Base-by-base conservation (phyloP, 2,797 vertebrate species). In the Oryzias dopingdopingensis region DNA sequence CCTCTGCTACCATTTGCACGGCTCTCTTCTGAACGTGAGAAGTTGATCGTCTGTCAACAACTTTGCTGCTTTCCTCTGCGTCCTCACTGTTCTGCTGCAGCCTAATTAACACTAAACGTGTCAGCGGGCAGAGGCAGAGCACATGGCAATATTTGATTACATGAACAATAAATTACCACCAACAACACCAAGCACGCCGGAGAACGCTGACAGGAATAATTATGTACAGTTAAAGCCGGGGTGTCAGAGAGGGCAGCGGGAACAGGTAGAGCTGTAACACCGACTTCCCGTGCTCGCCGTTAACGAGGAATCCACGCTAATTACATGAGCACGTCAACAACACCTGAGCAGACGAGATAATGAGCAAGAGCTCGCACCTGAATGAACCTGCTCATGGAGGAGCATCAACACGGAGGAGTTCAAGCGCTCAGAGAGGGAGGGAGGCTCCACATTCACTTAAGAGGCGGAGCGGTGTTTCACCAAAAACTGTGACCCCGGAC, bases 31-130 rank as follows among this genome's bases (percentile, higher is more conserved):
- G 65, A 56, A 86, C 80, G 88, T 81, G 80, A 89, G 86, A 90
- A 89, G 85, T 86, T 90, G 91, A 91, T 88, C 90, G 85, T 84
- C 88, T 92, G 88, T 91, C 89, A 91, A 89, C 90, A 88, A 91
- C 85, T 91, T 91, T n/a, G 86, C 80, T 85, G 74, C 79, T 69
- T 78, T 80, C 74, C 48, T 65, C 51, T 47, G 20, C 71, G 67
- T 79, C 77, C 74, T 74, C 82, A 67, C 83, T 72, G 72, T 77
- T 89, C 80, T 76, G 49, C 80, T 77, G 72, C 84, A 84, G 74
- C 65, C 85, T 91, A 80, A 92, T 92, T 92, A 92, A 87, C 88
- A 80, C 79, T 72, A 76, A 88, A 90, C 70, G 84, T 90, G 89
- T 80, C 85, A 74, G 76, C 62, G 72, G 86, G 86, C 83, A 83